These are phyloP conservation scores for Odontomachus brunneus DNA, from an alignment of 1,140 invertebrate genomes.

Conservation along the genomic window DNA sequence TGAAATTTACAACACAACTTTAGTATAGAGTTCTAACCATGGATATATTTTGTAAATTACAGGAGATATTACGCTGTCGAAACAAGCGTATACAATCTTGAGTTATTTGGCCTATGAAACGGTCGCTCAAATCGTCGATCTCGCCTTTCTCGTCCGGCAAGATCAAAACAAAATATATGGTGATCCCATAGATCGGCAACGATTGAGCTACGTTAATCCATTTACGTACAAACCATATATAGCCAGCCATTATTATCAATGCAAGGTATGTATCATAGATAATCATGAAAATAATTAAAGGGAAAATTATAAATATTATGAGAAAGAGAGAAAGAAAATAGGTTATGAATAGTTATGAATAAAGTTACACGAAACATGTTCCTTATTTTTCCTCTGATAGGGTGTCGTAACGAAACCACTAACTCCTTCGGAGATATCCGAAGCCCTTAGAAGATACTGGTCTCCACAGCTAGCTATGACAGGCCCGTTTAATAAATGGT, in stretches of 20 bases:
- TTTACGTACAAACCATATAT: constrained; percentile 81
- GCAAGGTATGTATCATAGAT: constrained; percentile 72
- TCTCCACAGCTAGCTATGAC: constrained; percentile 83
- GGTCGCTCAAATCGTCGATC: constrained; percentile 89
- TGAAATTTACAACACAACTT: too few relatives aligned
- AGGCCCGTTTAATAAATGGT: constrained; percentile 82
- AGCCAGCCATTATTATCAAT: constrained; percentile 71
- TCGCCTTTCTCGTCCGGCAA: constrained; percentile 88
- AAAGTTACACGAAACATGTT: background rate
- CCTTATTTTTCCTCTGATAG: constrained; percentile 73
- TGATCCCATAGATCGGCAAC: constrained; percentile 85
- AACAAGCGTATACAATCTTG: constrained; percentile 86
- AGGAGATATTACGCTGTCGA: constrained; percentile 85
- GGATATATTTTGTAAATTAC: constrained; percentile 68
- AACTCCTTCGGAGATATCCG: constrained; percentile 86
- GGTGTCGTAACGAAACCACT: constrained; percentile 80
- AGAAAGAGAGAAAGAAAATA: too few relatives aligned
- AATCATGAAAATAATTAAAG: background rate
- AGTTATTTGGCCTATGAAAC: constrained; percentile 90
- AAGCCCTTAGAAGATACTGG: constrained; percentile 86
- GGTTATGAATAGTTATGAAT: too few relatives aligned
- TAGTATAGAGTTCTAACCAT: too few relatives aligned
- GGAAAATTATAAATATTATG: too few relatives aligned
- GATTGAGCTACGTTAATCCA: constrained; percentile 82
- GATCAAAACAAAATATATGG: constrained; percentile 85